Base-by-base conservation (phyloP, 2,888 invertebrate genomes). In the Pammene fasciana region DNA sequence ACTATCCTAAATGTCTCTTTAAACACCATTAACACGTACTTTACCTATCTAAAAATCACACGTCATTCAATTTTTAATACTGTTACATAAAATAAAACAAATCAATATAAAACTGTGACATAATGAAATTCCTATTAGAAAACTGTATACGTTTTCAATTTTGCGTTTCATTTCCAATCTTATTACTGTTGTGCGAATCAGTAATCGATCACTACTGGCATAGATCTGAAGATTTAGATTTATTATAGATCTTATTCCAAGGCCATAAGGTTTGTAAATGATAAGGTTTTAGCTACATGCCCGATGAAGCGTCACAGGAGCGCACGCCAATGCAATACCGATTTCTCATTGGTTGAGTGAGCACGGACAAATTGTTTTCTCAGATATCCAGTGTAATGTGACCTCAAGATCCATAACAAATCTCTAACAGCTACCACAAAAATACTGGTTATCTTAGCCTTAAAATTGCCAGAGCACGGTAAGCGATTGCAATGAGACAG, bases 131-230 rank as follows among this genome's bases (percentile, higher is more conserved):
- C 59, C 54, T 38, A 70, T 70, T 65, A 70, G 70, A 65, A 68
- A 68, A 70, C 60, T 45, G 56, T 62, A 45, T 60, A 70, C 65
- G 65, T 60, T 70, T 70, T 70, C 70, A 70, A 70, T 70, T 65
- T 64, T 36, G 56, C 62, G 56, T 34, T 57, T 59, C 38, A 59
- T 52, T 59, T 60, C 18, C 65, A 71, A 65, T 71, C 60, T 41
- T 43, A 61, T 59, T 52, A 36, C 56, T 67, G 41, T 57, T 13
- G 65, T 71, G 62, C 65, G 72, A 76, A 75, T 73, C 68, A 72
- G 59, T 72, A 73, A 75, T 76, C 73, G 74, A 72, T 75, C 74
- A 72, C 72, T 76, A 72, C 75, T 77, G 77, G 75, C 76, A 77
- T 74, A 76, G 75, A 77, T 80, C 56, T 62, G n/a, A 41, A 11